Evolutionary conservation across 2,888 invertebrate genomes (phyloP), one percentile per base, ranked within the genome.

Genomic region (Lobophora halterata): DNA sequence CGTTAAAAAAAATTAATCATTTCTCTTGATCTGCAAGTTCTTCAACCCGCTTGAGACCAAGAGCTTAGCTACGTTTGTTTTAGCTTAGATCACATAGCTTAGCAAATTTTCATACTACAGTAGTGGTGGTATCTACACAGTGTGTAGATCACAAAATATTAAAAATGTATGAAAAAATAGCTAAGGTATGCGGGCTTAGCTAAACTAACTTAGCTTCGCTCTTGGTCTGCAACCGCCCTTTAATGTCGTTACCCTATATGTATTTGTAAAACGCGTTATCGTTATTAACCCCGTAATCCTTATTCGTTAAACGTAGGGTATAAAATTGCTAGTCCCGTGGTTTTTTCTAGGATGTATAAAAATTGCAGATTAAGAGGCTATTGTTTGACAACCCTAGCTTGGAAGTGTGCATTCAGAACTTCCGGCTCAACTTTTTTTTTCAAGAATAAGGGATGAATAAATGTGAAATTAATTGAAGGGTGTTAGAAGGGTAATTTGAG

Each of bases 401-500:
- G 64, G 71, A 67, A 72, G 71, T 58, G 52, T 51, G 51, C 63
- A 53, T 69, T 65, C 54, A 61, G 41, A 58, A 65, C 71, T 80
- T 81, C 79, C 77, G 73, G 69, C 61, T 64, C 71, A 62, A 72
- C 69, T 71, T 66, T 71, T 71, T 74, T 74, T 74, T 72, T 55
- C 56, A 32, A 29, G 47, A 47, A 52, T n/a, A 64, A 69, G 75
- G 74, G 72, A 70, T 65, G 64, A 58, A 75, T 80, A 74, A 81
- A 85, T 82, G 74, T 70, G 71, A 74, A 76, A 79, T 81, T 82
- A 82, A 82, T 81, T 80, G 75, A 69, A 78, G 82, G 79, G 77
- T 67, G 60, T 58, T 68, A 57, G 58, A 57, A 67, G 73, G 76
- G 77, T n/a, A n/a, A n/a, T n/a, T n/a, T n/a, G n/a, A n/a, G n/a